Base-by-base conservation (phyloP, 92 coral and sea anemone species). In the Umimayanthus chanpuru region DNA sequence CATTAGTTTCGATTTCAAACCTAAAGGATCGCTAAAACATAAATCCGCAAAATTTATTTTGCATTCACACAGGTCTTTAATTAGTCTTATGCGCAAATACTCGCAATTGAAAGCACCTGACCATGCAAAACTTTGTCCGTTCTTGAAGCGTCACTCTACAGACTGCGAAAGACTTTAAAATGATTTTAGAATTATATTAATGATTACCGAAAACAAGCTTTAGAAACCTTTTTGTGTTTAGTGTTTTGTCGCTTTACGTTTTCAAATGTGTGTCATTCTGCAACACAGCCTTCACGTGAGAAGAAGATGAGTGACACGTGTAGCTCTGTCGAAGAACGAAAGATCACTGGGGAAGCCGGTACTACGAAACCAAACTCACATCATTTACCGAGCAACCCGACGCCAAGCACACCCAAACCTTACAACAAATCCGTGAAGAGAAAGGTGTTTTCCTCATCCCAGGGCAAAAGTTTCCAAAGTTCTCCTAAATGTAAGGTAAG, bases 371-470 rank as follows among this genome's bases (percentile, higher is more conserved):
- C 32, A 9, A 9, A 83, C 68, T 21, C 68, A 47, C 39, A 53
- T 53, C 58, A 2, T 12, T 15, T 53, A 53, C 58, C 66, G 6
- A 11, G 21, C 23, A 67, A 23, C 29, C 75, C 86, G 56, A 28
- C 28, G 9, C 86, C n/a, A 40, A 68, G n/a, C 66, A 83, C 65
- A 28, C 28, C 77, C 20, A 83, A 28, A 26, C 87, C 78, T 83
- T 83, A 83, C 44, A 43, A 50, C 43, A 74, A 44, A 0, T 71
- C 87, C 36, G 78, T 83, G 61, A 83, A 83, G 78, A 83, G 39
- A 74, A 83, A 70, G 41, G 87, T 83, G 77, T 83, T 83, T 83
- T 71, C 87, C 7, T 83, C 76, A 41, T 81, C 87, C 16, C 87
- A 83, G 87, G 87, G 87, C 47, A 49, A 67, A 41, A 50, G 40